Base-by-base conservation (phyloP, 2,888 invertebrate species). In the Sturmia bella region DNA sequence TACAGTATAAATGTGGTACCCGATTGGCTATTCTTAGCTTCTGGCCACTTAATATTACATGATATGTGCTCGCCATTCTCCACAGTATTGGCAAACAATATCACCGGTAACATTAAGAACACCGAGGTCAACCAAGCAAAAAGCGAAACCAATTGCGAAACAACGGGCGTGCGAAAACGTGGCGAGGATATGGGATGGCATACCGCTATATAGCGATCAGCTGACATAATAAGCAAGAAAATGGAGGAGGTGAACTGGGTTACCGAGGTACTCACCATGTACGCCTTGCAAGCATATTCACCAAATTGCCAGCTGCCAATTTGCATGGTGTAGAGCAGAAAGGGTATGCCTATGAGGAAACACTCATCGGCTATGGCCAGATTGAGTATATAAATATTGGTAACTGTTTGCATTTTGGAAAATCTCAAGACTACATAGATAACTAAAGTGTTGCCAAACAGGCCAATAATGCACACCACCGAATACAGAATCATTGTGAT, bases 371-470 rank as follows among this genome's bases (percentile, higher is more conserved):
- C 98, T 75, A 98, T 95, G 17, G 98, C 98, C 85, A 98, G 91
- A 90, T 98, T 98, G n/a, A 97, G 94, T 85, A 98, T 97, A 91
- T 97, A 98, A 93, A 96, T 96, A 89, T 98, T 98, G 83, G 98
- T 98, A 48, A 98, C 97, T 0, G 97, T 98, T 90, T 98, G 97
- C 97, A 98, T 98, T 91, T 97, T 97, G 75, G 96, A 96, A 91
- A 96, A 98, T 54, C 97, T 93, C 57, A 96, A 91, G 15, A 97
- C 97, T 39, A 97, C 97, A 91, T 97, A 97, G 87, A 97, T 97
- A 84, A 98, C 97, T 66, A 98, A 92, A 0, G 97, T 96, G 91
- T 98, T 98, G 39, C 97, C 98, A 17, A 96, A 94, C 0, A 98
- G 92, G 0, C 98, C 98, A 13, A 97, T 94, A 32, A 97, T 92